Evolutionary conservation across 2,797 vertebrate species (phyloP), one percentile per base, ranked within the genome.

Genomic region (Varecia variegata): DNA sequence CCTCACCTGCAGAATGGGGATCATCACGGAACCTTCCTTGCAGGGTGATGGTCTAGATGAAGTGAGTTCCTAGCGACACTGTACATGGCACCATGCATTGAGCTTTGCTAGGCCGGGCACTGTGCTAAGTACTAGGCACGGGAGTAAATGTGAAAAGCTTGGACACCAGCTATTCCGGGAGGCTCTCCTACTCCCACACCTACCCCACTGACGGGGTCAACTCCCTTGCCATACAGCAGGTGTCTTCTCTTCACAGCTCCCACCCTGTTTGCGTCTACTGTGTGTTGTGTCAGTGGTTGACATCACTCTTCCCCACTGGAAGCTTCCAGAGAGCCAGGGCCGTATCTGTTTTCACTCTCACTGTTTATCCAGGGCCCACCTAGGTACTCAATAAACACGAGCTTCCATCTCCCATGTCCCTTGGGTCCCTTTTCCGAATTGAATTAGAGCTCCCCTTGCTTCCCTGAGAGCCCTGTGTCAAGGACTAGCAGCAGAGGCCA

Each of bases 151-250:
- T 12, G 38, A 88, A 62, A 56, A 74, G 21, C 30, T 73, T 38
- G 74, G 8, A 43, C 38, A 13, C 25, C 12, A 30, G 35, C 25
- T 25, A 0, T 58, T 60, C 71, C 1, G 7, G 43, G 65, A 52
- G 23, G 67, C 71, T 43, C 11, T 15, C 13, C 73, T 67, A 10
- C 11, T 3, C 4, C 4, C 1, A 23, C 15, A 5, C 15, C 58
- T 3, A 32, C 35, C 17, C 5, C 43, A 5, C 14, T 12, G 0
- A 6, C 3, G 17, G 52, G 56, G 7, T 14, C 20, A 0, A 20
- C 32, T 58, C 62, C 38, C 15, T 56, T 6, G 13, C 2, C 56
- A 27, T 1, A 0, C 2, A 11, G 21, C 9, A 3, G 21, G 40
- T 21, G 13, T 18, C 65, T 35, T 70, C 67, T 43, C 65, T 43